Evolutionary conservation across 2,113 vertebrate species (phyloP).

Genomic region (Lutjanus erythropterus): DNA sequence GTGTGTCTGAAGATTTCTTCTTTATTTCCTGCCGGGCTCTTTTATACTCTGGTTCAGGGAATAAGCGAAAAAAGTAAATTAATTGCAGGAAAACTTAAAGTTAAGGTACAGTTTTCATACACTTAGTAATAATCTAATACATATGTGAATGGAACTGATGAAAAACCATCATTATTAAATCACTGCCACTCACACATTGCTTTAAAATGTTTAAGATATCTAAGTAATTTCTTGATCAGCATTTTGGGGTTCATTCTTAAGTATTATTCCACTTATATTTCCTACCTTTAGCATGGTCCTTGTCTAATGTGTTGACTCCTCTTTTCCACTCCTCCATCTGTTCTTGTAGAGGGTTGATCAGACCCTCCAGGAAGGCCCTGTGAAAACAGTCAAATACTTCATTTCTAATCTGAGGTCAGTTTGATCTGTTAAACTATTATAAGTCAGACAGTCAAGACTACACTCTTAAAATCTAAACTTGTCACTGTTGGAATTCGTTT

Average conservation of each 20-base stretch:
- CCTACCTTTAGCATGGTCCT: conserved; percentile 95
- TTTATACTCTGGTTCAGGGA: conserved; percentile 90
- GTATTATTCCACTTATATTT: not conserved
- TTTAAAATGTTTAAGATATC: not conserved
- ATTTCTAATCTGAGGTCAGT: conserved; percentile 15
- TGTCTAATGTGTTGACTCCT: conserved; percentile 93
- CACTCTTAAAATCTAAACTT: not conserved
- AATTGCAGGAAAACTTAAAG: not conserved
- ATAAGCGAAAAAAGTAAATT: conserved; percentile 21
- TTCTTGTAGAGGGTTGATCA: conserved; percentile 97
- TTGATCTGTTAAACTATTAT: not conserved
- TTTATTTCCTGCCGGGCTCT: conserved; percentile 96
- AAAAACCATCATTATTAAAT: not conserved
- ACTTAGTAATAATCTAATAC: not conserved
- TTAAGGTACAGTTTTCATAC: not conserved
- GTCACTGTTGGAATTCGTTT: not conserved
- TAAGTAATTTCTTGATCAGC: not conserved
- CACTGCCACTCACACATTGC: not conserved
- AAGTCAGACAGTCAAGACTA: not conserved
- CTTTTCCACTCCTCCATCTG: conserved; percentile 98
- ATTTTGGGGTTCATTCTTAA: not conserved
- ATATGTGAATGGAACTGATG: not conserved
- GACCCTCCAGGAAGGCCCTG: conserved; percentile 93
- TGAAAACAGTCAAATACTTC: conserved; percentile 14
- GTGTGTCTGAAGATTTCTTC: conserved; percentile 96